A percentile compares a stretch with the other conserved stretches of the same genome.
These are phyloP conservation scores for Amazona vittata DNA, from an alignment of 2,113 vertebrate species.

Conservation along the genomic window DNA sequence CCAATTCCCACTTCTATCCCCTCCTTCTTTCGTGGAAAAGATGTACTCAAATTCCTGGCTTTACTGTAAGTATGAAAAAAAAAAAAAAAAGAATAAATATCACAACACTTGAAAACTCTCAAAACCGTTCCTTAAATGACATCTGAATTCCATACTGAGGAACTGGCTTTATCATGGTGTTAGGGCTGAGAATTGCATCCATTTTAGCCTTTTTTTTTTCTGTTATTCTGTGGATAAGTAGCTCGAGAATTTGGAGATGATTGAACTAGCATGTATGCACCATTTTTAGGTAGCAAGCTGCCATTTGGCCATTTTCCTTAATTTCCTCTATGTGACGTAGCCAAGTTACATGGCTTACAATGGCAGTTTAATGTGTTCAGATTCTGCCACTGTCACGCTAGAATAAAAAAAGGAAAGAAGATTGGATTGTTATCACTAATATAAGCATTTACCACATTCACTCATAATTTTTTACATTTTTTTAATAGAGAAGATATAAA, in stretches of 20 bases:
- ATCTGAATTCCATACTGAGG: neutral
- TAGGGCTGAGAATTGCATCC: neutral
- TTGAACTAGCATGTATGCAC: neutral
- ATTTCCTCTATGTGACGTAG: neutral
- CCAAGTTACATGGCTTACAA: neutral
- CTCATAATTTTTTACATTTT: neutral
- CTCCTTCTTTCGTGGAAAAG: neutral
- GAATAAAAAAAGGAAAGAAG: neutral
- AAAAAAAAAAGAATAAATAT: neutral
- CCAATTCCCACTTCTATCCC: neutral
- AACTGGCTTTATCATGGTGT: neutral
- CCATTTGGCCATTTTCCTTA: neutral
- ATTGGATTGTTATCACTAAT: neutral
- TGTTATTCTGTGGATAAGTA: neutral
- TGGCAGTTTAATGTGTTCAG: neutral
- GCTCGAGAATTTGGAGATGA: neutral
- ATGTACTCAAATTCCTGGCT: neutral
- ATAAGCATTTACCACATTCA: neutral
- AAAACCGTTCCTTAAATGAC: neutral
- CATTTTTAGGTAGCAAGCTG: neutral
- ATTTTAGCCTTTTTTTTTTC: neutral
- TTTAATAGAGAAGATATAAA: neutral
- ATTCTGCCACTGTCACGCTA: neutral
- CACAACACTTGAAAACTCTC: neutral
- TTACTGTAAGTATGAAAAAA: neutral